phyloP scores from a whole-genome alignment of 2,797 vertebrate genomes.

The Perdix hodgsoniae region DNA sequence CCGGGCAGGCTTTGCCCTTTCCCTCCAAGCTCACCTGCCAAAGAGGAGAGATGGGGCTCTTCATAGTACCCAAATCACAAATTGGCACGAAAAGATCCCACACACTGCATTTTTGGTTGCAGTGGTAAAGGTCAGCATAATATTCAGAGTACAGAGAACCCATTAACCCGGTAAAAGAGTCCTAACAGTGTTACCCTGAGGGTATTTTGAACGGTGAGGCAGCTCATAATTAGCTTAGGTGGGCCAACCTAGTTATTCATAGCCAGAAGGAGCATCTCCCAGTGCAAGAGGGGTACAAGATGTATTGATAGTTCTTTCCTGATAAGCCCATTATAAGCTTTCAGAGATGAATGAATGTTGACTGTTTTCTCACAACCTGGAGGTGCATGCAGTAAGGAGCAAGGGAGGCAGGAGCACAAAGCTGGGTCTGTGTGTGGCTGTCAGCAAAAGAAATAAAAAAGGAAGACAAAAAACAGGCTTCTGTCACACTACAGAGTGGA shows the following conservation, averaged over 20 bases:
- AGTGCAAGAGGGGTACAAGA: slow-evolving; percentile 7
- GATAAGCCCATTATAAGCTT: slow-evolving; percentile 66
- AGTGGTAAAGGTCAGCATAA: background rate
- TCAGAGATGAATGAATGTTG: slow-evolving; percentile 52
- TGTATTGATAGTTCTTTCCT: slow-evolving; percentile 54
- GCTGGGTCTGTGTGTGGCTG: background rate
- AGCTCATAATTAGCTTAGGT: slow-evolving; percentile 28
- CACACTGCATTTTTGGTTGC: background rate
- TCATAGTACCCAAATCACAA: background rate
- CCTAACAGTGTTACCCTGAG: background rate
- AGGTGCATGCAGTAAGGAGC: background rate
- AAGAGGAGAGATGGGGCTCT: background rate
- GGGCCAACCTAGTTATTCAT: slow-evolving; percentile 37
- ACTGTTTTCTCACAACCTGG: background rate
- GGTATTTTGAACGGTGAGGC: slow-evolving; percentile 6
- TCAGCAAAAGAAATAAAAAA: accelerated
- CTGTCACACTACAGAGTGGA: background rate
- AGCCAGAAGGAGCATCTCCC: slow-evolving; percentile 22
- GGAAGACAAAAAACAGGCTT: background rate
- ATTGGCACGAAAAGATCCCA: background rate
- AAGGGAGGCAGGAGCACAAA: slow-evolving; percentile 8
- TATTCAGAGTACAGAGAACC: background rate
- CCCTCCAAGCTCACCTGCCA: background rate
- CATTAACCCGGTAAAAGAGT: background rate
- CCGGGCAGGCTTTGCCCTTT: background rate